These are phyloP conservation scores for Toxotes jaculatrix DNA, from an alignment of 2,113 vertebrate genomes.

Conservation along the genomic window DNA sequence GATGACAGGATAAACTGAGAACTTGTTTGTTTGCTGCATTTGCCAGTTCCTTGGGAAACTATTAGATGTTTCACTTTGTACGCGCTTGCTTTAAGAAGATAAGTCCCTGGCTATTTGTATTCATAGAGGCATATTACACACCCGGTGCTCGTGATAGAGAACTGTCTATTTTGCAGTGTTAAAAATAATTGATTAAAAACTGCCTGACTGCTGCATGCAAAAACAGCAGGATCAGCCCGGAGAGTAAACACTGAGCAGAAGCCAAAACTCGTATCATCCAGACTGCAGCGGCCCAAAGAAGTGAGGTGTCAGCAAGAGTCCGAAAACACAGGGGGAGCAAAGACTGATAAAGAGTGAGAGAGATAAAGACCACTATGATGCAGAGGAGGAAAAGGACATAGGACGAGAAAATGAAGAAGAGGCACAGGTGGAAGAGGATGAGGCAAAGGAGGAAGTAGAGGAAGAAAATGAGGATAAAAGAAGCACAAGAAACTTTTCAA, in stretches of 20 bases:
- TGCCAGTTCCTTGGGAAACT: conserved; percentile 35
- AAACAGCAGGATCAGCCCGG: conserved; percentile 70
- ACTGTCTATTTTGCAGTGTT: conserved; percentile 51
- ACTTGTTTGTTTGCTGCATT: background rate
- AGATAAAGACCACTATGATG: background rate
- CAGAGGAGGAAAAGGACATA: background rate
- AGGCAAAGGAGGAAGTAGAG: background rate
- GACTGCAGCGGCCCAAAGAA: conserved; percentile 40
- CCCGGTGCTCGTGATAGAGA: conserved; percentile 27
- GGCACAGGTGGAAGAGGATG: background rate
- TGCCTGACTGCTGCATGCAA: conserved; percentile 32
- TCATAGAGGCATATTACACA: conserved; percentile 17
- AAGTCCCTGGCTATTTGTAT: conserved; percentile 29
- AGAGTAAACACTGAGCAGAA: conserved; percentile 49
- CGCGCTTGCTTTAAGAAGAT: conserved; percentile 21
- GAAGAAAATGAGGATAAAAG: background rate
- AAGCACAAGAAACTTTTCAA: conserved; percentile 4
- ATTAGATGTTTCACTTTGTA: conserved; percentile 16
- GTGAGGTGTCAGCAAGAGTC: conserved; percentile 64
- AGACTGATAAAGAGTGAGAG: background rate
- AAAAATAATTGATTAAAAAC: conserved; percentile 66
- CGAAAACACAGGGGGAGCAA: conserved; percentile 35
- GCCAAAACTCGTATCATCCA: conserved; percentile 46
- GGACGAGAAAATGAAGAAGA: background rate
- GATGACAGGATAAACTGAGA: background rate